Conservation (phyloP, 2,113 vertebrate genomes). For the Pseudopipra pipra region DNA sequence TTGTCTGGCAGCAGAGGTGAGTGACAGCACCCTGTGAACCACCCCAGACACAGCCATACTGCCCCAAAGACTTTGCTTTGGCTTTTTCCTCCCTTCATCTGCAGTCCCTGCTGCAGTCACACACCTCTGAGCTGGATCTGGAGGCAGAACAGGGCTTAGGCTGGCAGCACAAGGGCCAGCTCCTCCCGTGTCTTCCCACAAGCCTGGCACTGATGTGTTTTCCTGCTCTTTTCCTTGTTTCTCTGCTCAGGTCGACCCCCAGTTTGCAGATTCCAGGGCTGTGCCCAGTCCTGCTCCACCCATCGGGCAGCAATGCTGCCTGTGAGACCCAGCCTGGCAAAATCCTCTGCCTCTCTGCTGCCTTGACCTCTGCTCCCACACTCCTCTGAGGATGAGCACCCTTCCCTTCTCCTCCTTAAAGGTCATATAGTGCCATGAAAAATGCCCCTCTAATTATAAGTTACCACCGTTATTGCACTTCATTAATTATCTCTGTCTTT, state of each 20-base stretch:
- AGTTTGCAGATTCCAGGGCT: background rate
- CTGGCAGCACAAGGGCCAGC: background rate
- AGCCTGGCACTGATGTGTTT: background rate
- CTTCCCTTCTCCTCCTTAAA: background rate
- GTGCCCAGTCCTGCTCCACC: background rate
- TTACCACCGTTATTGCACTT: background rate
- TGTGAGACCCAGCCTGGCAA: background rate
- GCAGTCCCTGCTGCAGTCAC: background rate
- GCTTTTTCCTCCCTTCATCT: background rate
- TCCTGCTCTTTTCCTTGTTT: background rate
- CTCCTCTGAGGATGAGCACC: background rate
- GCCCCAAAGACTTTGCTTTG: background rate
- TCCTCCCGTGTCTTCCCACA: background rate
- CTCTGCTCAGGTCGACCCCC: background rate
- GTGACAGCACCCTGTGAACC: background rate
- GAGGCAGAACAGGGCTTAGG: background rate
- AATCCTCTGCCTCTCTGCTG: background rate
- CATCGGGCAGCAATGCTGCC: rapidly evolving
- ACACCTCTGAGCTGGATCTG: background rate
- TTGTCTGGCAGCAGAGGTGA: background rate
- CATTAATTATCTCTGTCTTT: background rate
- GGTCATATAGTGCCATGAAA: background rate
- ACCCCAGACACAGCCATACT: background rate
- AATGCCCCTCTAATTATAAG: background rate
- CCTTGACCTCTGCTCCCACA: background rate